These are phyloP conservation scores for Bolinopsis microptera DNA, from an alignment of 37 sponge, comb jelly and placozoan genomes.

Conservation along the genomic window DNA sequence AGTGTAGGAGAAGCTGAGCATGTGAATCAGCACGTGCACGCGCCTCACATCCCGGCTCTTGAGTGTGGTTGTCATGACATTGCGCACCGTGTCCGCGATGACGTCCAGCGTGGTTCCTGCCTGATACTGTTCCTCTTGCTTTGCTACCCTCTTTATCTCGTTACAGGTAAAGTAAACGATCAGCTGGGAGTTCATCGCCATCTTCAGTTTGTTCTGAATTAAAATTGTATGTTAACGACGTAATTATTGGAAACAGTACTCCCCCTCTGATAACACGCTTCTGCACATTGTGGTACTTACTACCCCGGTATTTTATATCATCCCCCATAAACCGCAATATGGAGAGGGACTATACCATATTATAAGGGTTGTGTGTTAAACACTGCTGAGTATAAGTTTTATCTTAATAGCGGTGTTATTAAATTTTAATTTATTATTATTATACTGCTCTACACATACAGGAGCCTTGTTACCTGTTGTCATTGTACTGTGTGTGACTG, in stretches of 20 bases:
- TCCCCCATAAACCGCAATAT: no score
- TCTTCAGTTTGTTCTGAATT: not conserved
- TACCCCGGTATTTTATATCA: no score
- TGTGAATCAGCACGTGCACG: conserved; percentile 17
- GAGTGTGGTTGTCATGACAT: not conserved
- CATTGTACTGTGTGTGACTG: no score
- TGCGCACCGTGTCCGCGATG: not conserved
- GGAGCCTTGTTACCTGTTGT: no score
- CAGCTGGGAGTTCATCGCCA: conserved; percentile 36
- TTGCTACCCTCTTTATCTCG: conserved; percentile 30
- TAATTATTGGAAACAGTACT: not conserved
- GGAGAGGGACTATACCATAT: no score
- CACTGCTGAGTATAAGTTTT: no score
- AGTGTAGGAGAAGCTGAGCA: conserved; percentile 45
- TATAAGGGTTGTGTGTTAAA: no score
- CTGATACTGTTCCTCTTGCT: not conserved
- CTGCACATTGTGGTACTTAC: no score
- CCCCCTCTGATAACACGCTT: no score
- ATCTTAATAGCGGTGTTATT: no score
- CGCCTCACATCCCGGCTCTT: not conserved
- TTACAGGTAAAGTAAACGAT: conserved; percentile 38
- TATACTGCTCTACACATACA: no score
- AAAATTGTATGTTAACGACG: not conserved
- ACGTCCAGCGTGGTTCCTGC: not conserved
- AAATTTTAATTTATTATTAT: no score